Evolutionary conservation across 2,888 invertebrate genomes (phyloP).

Genomic region (Gnatocerus cornutus): DNA sequence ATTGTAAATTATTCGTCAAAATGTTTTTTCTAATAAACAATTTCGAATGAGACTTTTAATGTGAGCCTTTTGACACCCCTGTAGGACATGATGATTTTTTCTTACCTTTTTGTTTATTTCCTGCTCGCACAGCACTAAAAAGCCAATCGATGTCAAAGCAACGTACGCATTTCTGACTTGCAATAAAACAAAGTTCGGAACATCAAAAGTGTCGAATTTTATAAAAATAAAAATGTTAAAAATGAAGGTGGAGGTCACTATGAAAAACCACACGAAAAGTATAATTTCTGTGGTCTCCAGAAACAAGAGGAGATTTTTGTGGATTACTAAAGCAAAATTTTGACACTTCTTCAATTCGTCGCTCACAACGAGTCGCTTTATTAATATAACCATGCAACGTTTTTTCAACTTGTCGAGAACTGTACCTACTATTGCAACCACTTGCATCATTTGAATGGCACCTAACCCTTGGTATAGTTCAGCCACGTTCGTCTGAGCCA

Average conservation of each 20-base stretch:
- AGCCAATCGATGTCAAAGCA: background rate
- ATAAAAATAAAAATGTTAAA: background rate
- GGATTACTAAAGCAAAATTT: background rate
- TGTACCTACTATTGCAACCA: too few species aligned
- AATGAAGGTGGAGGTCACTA: background rate
- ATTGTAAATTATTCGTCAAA: too few species aligned
- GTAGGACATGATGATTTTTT: background rate
- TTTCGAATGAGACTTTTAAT: too few species aligned
- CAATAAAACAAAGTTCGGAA: background rate
- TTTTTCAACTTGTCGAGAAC: too few species aligned
- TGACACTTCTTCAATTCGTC: background rate
- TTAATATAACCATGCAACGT: too few species aligned
- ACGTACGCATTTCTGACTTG: background rate
- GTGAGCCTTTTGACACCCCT: too few species aligned
- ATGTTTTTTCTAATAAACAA: too few species aligned
- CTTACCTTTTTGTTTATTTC: background rate
- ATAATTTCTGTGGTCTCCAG: background rate
- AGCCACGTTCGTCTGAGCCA: too few species aligned
- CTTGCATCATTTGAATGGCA: too few species aligned
- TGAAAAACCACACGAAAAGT: background rate
- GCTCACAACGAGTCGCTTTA: too few species aligned
- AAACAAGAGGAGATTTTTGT: background rate
- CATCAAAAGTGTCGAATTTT: background rate
- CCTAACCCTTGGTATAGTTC: too few species aligned
- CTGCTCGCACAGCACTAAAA: background rate